A percentile compares a stretch with the other conserved stretches of the same genome.
Conservation (phyloP, 2,797 vertebrate genomes). For the Odontamblyopus lacepedii region DNA sequence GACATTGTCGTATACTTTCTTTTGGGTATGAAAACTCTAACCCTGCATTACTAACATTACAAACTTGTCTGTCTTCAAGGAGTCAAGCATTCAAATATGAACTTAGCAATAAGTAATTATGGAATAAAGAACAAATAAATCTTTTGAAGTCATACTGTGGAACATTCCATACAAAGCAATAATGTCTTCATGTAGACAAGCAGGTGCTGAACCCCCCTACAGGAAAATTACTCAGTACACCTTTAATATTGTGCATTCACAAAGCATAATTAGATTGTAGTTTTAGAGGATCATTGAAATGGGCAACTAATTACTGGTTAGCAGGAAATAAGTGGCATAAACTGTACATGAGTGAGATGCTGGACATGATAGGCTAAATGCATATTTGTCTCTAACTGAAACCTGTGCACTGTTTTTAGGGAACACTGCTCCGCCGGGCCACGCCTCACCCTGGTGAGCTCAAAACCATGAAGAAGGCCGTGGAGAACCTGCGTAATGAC, state of each 20-base stretch:
- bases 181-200: too few species aligned
- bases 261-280: background rate
- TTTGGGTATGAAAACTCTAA: background rate
- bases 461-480: conserved; percentile 95
- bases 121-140: background rate
- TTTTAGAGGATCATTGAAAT: background rate
- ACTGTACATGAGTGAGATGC: background rate
- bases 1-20: background rate
- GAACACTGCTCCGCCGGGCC: conserved; percentile 90
- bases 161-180: background rate
- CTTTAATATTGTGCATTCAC: background rate
- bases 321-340: background rate
- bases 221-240: background rate
- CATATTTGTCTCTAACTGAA: background rate
- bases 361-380: too few species aligned
- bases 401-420: conserved; percentile 72
- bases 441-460: conserved; percentile 97
- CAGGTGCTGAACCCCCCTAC: too few species aligned
- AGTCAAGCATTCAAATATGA: background rate
- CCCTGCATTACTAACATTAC: background rate
- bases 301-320: too few species aligned
- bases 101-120: background rate
- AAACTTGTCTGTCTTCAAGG: background rate
- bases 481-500: conserved; percentile 94
- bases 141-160: background rate